Conservation (phyloP, 1,140 invertebrate species). For the Anastrepha obliqua region DNA sequence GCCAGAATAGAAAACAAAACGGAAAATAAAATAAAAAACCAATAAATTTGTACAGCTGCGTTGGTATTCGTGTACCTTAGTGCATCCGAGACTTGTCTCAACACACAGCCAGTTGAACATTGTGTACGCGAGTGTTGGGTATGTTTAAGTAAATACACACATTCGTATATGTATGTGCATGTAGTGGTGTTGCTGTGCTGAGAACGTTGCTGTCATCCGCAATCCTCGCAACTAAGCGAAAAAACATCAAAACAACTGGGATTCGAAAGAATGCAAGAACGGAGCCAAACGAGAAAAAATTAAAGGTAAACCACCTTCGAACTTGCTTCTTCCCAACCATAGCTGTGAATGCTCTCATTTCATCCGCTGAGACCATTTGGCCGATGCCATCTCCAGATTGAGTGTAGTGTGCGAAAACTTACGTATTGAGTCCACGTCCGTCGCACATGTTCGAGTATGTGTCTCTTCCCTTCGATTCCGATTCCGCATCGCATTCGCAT, state of each 20-base stretch:
- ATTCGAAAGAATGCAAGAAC: neutral
- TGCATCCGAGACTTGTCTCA: neutral
- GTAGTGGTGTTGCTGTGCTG: neutral
- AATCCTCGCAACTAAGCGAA: conserved; percentile 16
- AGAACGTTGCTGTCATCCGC: conserved; percentile 5
- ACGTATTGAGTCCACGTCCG: neutral
- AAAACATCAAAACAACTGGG: neutral
- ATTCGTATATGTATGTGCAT: neutral
- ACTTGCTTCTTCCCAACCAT: conserved; percentile 13
- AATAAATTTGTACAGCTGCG: conserved; percentile 51
- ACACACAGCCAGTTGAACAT: neutral
- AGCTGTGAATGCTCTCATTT: neutral
- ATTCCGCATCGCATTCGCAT: neutral
- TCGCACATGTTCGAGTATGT: neutral
- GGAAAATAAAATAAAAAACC: conserved; percentile 3
- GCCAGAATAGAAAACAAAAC: neutral
- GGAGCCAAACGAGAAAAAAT: neutral
- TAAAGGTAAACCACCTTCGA: conserved; percentile 30
- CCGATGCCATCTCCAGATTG: conserved; percentile 1
- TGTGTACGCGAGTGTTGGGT: neutral
- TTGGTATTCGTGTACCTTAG: neutral
- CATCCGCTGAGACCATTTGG: conserved; percentile 18
- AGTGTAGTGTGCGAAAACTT: neutral
- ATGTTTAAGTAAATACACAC: neutral
- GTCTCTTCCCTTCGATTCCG: no score